Percentiles rank a stretch among this genome's conserved stretches.
Evolutionary conservation across 2,113 vertebrate species (phyloP).

Genomic region (Neogale vison): DNA sequence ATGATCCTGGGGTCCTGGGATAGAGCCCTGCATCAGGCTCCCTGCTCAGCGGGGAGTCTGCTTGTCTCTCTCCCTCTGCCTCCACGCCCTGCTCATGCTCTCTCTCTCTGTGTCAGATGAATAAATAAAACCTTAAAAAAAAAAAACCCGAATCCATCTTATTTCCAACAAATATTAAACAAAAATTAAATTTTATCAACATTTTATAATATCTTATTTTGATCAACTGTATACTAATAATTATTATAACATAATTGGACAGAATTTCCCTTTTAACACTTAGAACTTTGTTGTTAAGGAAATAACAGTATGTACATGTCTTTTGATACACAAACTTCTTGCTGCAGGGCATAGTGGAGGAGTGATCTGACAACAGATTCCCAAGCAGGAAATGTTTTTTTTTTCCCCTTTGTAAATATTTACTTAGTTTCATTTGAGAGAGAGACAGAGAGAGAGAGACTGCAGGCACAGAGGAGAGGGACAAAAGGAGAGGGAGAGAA

Average conservation of each 20-base stretch:
- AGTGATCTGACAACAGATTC: not conserved
- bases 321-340: not conserved
- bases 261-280: not conserved
- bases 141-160: not conserved
- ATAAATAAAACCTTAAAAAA: not conserved
- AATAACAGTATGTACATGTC: not conserved
- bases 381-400: not conserved
- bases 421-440: not conserved
- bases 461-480: not conserved
- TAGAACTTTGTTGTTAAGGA: not conserved
- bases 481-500: not conserved
- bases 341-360: not conserved
- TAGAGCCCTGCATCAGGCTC: too few relatives aligned
- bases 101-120: too few relatives aligned
- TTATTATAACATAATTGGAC: not conserved
- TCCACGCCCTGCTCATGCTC: too few relatives aligned
- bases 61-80: too few relatives aligned
- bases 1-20: too few relatives aligned
- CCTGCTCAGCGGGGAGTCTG: too few relatives aligned
- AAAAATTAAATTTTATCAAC: slow-evolving; percentile 26
- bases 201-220: not conserved
- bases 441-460: not conserved
- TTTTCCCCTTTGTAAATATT: not conserved
- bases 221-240: not conserved
- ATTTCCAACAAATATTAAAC: not conserved